Conservation (phyloP, 2,888 invertebrate genomes). For the Platycnemis pennipes region DNA sequence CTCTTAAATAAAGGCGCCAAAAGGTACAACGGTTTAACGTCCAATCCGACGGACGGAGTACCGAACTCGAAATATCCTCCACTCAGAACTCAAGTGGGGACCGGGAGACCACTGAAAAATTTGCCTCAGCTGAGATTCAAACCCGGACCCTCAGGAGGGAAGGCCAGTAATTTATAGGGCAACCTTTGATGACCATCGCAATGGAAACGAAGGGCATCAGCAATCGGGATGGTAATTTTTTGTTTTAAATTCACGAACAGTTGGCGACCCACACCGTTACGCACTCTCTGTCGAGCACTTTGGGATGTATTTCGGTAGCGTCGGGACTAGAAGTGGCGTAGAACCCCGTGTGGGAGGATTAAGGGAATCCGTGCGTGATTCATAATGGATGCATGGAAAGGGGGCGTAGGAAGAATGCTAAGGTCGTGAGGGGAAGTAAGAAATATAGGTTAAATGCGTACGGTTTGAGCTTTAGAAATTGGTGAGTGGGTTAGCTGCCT, state of each 20-base stretch:
- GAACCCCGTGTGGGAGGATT: neutral
- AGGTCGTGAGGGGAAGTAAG: too few relatives aligned
- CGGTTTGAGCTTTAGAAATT: too few relatives aligned
- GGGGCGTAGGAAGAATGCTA: neutral
- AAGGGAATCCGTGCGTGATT: neutral
- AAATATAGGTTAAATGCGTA: too few relatives aligned
- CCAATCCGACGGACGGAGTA: too few relatives aligned
- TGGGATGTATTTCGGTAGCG: neutral
- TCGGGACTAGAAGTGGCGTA: neutral
- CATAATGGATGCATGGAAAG: neutral
- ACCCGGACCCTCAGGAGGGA: too few relatives aligned
- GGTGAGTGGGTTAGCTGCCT: too few relatives aligned
- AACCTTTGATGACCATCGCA: neutral
- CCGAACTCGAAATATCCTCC: too few relatives aligned
- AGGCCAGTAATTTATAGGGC: neutral
- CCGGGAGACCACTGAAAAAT: too few relatives aligned
- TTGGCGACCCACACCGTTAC: neutral
- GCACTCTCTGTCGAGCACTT: neutral
- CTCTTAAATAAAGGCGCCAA: too few relatives aligned
- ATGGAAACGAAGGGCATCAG: neutral
- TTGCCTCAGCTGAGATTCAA: too few relatives aligned
- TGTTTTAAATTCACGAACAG: neutral
- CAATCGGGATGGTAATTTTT: neutral
- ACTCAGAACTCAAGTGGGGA: too few relatives aligned
- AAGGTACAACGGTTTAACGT: too few relatives aligned